Conservation (phyloP, 1,140 invertebrate species). For the Caligus rogercresseyi region DNA sequence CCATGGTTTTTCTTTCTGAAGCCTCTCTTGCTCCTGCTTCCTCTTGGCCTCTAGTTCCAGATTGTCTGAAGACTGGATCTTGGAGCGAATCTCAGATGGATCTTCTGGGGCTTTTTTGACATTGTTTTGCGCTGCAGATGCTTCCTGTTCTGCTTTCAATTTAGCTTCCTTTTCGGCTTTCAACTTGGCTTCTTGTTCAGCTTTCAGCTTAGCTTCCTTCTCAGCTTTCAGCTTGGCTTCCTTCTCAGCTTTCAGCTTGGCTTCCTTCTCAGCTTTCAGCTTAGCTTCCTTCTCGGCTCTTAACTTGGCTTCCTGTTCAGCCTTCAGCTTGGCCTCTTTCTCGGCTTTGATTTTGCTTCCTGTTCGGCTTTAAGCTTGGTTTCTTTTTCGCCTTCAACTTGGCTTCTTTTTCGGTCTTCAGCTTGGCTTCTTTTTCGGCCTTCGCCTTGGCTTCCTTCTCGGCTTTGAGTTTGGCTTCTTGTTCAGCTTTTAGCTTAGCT, state of each 20-base stretch:
- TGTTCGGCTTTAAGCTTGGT: slow-evolving; percentile 4
- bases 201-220: slow-evolving; percentile 8
- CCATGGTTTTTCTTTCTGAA: not conserved
- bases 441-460: slow-evolving; percentile 10
- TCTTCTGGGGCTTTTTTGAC: not conserved
- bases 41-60: not conserved
- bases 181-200: not conserved
- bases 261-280: not conserved
- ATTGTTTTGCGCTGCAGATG: not conserved
- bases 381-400: slow-evolving; percentile 6
- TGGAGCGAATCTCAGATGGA: not conserved
- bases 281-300: not conserved
- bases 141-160: not conserved
- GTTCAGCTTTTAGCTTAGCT: slow-evolving; percentile 8
- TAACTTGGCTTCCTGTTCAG: not conserved
- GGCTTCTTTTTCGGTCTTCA: slow-evolving; percentile 9
- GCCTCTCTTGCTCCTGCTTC: not conserved
- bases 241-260: not conserved
- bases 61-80: not conserved
- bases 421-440: slow-evolving; percentile 3
- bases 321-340: not conserved
- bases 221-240: slow-evolving; percentile 1
- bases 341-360: slow-evolving; percentile 9
- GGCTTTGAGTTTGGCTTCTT: not conserved
- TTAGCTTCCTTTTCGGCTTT: slow-evolving; percentile 5